Evolutionary conservation across 2,888 invertebrate genomes (phyloP).

Genomic region (Aspidapion aeneum): DNA sequence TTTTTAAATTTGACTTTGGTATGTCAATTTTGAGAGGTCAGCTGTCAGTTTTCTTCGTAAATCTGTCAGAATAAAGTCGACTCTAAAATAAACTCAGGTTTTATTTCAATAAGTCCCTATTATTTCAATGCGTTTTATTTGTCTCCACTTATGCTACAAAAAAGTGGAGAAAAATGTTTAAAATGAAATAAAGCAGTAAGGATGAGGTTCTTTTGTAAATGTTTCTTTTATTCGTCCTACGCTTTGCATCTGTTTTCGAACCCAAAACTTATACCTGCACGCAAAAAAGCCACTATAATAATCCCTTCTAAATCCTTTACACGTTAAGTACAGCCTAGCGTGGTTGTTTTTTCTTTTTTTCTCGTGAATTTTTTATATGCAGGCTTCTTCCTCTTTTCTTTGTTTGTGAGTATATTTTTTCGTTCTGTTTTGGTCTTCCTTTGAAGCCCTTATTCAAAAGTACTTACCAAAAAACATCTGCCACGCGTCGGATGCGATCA

Average conservation of each 20-base stretch:
- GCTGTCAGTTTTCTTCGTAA: no score
- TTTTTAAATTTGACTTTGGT: no score
- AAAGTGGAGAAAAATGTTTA: not conserved
- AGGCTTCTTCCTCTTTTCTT: not conserved
- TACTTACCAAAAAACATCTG: not conserved
- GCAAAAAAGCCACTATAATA: not conserved
- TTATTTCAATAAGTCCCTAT: no score
- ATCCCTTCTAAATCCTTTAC: not conserved
- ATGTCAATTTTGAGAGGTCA: no score
- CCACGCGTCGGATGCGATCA: not conserved
- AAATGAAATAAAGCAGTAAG: not conserved
- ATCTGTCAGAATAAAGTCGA: no score
- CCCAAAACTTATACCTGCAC: not conserved
- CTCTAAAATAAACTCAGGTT: no score
- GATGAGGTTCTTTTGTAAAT: not conserved
- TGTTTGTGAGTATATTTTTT: no score
- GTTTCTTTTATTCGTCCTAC: not conserved
- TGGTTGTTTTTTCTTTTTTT: not conserved
- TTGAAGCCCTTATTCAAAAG: not conserved
- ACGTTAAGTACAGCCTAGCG: not conserved
- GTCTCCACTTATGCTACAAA: no score
- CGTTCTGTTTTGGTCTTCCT: not conserved
- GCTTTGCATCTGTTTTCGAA: not conserved
- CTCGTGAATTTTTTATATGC: not conserved
- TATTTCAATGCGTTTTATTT: no score